phyloP scores from a whole-genome alignment of 2,113 vertebrate species.

The Myodes glareolus region DNA sequence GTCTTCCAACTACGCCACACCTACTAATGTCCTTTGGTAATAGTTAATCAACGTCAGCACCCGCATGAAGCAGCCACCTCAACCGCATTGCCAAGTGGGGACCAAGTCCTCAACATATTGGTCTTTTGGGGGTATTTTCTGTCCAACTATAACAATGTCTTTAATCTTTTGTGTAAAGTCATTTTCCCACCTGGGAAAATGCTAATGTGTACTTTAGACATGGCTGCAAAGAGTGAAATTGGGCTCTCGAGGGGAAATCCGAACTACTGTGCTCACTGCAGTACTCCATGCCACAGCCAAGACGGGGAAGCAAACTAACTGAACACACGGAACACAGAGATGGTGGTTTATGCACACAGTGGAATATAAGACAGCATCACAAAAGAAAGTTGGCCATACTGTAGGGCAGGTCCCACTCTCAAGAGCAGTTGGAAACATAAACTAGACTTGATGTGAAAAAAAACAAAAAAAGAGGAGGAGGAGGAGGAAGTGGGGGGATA shows the following conservation, averaged over 20 bases:
- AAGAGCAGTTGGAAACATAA: neutral
- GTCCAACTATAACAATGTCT: neutral
- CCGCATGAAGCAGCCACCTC: neutral
- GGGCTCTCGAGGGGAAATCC: neutral
- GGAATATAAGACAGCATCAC: neutral
- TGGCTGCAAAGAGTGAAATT: neutral
- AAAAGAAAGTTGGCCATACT: neutral
- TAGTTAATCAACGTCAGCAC: too few relatives aligned
- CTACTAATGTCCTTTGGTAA: neutral
- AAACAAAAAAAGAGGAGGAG: neutral
- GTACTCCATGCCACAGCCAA: neutral
- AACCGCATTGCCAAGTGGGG: neutral
- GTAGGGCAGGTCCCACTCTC: neutral
- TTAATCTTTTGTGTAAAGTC: neutral
- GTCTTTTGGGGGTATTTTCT: neutral
- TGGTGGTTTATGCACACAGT: neutral
- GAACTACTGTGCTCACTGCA: neutral
- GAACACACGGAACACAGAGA: neutral
- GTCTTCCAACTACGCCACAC: neutral
- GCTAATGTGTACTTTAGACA: neutral
- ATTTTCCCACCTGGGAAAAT: neutral
- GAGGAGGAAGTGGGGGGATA: neutral
- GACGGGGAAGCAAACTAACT: too few relatives aligned
- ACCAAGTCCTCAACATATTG: neutral
- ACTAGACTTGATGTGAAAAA: neutral